Conservation (phyloP, 2,113 vertebrate genomes). For the Lophotis ruficrista region DNA sequence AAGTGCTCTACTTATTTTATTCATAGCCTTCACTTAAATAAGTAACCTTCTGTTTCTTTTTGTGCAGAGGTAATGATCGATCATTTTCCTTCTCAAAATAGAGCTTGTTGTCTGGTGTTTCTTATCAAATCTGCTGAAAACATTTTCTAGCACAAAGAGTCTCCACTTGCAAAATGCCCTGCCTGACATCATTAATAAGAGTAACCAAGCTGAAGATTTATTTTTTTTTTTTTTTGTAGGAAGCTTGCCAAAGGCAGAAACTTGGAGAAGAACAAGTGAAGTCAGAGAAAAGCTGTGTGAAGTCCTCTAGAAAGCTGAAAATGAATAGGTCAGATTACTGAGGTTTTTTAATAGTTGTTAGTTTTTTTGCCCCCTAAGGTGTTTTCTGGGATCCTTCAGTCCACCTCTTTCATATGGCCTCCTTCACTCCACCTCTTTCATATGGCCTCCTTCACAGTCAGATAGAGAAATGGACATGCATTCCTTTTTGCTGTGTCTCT, state of each 20-base stretch:
- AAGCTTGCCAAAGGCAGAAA: background rate
- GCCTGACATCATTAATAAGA: slow-evolving; percentile 20
- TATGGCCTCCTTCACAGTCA: background rate
- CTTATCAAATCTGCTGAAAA: slow-evolving; percentile 14
- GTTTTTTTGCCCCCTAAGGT: background rate
- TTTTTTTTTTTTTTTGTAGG: background rate
- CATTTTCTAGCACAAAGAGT: background rate
- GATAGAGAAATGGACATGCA: background rate
- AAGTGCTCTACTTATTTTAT: background rate
- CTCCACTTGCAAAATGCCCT: background rate
- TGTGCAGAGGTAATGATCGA: background rate
- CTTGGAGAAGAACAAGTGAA: background rate
- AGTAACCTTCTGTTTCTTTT: slow-evolving; percentile 8
- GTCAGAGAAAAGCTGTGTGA: background rate
- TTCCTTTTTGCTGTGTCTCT: background rate
- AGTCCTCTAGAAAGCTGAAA: background rate
- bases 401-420: background rate
- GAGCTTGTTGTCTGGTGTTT: background rate
- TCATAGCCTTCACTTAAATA: slow-evolving; percentile 7
- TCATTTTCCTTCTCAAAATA: slow-evolving; percentile 47
- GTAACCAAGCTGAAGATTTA: background rate
- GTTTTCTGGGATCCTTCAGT: background rate
- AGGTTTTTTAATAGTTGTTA: background rate
- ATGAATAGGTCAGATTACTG: background rate
- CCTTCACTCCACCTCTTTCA: background rate